Conservation (phyloP, 2,888 invertebrate species). For the Eumerus sabulonum region DNA sequence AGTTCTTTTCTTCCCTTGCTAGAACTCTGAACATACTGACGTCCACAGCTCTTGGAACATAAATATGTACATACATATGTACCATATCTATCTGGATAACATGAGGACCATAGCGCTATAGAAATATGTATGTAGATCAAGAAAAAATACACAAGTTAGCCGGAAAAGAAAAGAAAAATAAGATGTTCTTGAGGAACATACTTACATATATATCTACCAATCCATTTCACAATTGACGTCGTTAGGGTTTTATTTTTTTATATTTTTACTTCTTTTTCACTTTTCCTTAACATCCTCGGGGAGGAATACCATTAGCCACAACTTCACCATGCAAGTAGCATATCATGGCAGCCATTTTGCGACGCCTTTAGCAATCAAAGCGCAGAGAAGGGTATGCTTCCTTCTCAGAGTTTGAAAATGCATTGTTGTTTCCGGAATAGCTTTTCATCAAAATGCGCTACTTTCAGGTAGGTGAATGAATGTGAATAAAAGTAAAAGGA, state of each 20-base stretch:
- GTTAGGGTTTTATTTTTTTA: conserved; percentile 30
- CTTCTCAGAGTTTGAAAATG: conserved; percentile 1
- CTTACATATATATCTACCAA: too few relatives aligned
- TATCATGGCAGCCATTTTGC: conserved; percentile 29
- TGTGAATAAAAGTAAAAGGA: too few relatives aligned
- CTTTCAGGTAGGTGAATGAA: conserved; percentile 21
- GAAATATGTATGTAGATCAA: not conserved
- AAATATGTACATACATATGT: too few relatives aligned
- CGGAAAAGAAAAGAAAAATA: conserved; percentile 5
- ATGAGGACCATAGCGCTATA: not conserved
- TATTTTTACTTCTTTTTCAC: conserved; percentile 17
- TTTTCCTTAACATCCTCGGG: conserved; percentile 25
- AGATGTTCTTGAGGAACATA: too few relatives aligned
- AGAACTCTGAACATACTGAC: too few relatives aligned
- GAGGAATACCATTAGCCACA: conserved; percentile 46
- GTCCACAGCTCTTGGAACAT: too few relatives aligned
- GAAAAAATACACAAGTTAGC: not conserved
- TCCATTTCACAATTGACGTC: conserved; percentile 28
- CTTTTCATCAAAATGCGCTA: conserved; percentile 35
- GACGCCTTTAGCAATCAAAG: not conserved
- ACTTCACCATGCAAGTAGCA: conserved; percentile 41
- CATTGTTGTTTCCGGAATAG: conserved; percentile 43
- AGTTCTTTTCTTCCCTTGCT: too few relatives aligned
- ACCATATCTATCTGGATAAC: too few relatives aligned
- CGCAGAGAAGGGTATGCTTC: not conserved